Base-by-base conservation (phyloP, 2,888 invertebrate genomes). In the Phlogophora meticulosa region DNA sequence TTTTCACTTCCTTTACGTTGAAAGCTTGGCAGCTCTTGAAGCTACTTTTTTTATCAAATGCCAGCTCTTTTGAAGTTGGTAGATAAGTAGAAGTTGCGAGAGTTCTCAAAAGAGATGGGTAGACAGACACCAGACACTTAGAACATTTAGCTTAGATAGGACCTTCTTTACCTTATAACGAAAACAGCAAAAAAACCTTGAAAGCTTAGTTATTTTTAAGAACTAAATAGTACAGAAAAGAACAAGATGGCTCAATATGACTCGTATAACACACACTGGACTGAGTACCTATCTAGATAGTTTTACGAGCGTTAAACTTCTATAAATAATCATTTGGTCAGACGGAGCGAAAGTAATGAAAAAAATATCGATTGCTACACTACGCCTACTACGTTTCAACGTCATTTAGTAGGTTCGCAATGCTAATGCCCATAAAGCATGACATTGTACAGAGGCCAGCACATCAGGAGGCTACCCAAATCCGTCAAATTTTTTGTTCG, bases 311-410 rank as follows among this genome's bases (percentile, higher is more conserved):
- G 43, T 53, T 53, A 38, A 48, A 57, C 45, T 34, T 56, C 58
- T 66, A 66, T 56, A 67, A 64, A 64, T 71, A 74, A 58, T 42
- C 5, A 40, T 66, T 51, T 61, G 45, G 63, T 76, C 60, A 69
- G 42, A 52, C 55, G 40, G 15, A 13, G 51, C 36, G 63, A 64
- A 76, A 65, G 63, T 82, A 76, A 72, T 85, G 68, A 76, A 73
- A 69, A n/a, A 62, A 56, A 13, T 76, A 76, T 80, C 63, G 70
- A 82, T 80, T 71, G 59, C 24, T 56, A 53, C 42, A 63, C 36
- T 28, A 38, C 53, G 55, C 38, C 17, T 57, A 57, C 38, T 17
- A 45, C n/a, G 42, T 51, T 64, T 56, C 22, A 61, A 61, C 60
- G 80, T 64, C 20, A 63, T 64, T 60, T 42, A 51, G 60, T 52